Percentiles rank a stretch among this genome's conserved stretches.
These are phyloP conservation scores for Spilogale gracilis DNA, from an alignment of 2,113 vertebrate genomes.

Conservation along the genomic window DNA sequence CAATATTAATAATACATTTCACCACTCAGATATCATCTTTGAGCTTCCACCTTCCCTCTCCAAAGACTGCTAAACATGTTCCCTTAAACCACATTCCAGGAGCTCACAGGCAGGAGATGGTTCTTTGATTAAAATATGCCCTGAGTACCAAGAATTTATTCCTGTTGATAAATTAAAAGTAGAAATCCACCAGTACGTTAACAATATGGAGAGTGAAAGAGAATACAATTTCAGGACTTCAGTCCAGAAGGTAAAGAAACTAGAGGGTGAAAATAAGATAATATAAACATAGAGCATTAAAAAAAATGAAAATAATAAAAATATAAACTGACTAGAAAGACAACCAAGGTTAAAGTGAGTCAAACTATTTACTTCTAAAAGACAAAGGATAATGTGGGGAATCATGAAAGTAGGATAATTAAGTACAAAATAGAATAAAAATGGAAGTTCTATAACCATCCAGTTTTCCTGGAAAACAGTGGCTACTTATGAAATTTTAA, in stretches of 20 bases:
- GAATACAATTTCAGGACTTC: not conserved
- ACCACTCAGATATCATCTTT: not conserved
- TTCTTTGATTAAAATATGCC: not conserved
- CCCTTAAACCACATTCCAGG: not conserved
- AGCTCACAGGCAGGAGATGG: not conserved
- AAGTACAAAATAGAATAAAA: not conserved
- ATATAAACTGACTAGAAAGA: not conserved
- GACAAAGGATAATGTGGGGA: not conserved
- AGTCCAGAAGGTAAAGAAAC: not conserved
- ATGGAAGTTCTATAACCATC: not conserved
- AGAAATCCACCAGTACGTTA: not conserved
- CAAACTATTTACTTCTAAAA: not conserved
- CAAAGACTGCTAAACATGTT: not conserved
- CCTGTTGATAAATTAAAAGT: not conserved
- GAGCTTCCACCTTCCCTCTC: accelerated
- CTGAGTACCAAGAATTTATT: not conserved
- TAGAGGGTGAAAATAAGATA: not conserved
- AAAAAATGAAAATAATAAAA: not conserved
- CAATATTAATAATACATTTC: not conserved
- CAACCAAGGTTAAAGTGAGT: not conserved
- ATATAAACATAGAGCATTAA: not conserved
- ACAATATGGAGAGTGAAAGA: not conserved
- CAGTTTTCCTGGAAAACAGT: not conserved
- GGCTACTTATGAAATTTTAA: not conserved
- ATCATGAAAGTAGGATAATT: not conserved